phyloP scores from a whole-genome alignment of 2,888 invertebrate species.

The Kryphioiulus occultus region DNA sequence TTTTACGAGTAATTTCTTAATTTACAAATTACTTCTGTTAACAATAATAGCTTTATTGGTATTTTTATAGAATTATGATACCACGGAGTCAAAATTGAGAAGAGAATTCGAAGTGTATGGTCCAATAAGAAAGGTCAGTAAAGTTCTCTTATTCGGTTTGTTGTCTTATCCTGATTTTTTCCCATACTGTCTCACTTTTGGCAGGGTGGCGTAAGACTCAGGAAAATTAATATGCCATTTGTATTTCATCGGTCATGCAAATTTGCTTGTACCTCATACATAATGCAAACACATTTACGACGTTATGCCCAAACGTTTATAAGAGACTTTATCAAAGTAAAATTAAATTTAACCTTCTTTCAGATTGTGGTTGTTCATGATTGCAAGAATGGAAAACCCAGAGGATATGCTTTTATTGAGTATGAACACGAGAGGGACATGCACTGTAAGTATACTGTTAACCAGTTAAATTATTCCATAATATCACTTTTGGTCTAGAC shows the following conservation, averaged over 20 bases:
- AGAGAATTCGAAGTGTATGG: constrained; percentile 99
- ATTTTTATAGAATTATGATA: constrained; percentile 92
- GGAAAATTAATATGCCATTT: not conserved
- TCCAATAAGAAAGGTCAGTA: constrained; percentile 88
- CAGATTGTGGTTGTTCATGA: constrained; percentile 90
- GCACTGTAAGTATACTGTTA: constrained; percentile 86
- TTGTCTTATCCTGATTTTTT: constrained; percentile 52
- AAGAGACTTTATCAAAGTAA: not conserved
- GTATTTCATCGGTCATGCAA: not conserved
- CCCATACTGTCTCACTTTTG: constrained; percentile 42
- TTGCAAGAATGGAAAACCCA: constrained; percentile 86
- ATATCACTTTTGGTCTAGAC: not conserved
- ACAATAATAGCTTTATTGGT: not conserved
- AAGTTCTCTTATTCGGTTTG: constrained; percentile 43
- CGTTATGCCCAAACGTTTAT: not conserved
- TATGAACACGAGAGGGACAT: constrained; percentile 99
- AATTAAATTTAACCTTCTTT: constrained; percentile 60
- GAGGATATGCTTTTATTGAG: constrained; percentile 99
- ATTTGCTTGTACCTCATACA: not conserved
- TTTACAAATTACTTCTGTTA: not conserved
- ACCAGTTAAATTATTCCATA: not conserved
- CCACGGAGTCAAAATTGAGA: constrained; percentile 95
- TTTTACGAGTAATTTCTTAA: not conserved
- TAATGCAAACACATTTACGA: not conserved
- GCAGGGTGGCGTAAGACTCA: constrained; percentile 38